These are phyloP conservation scores for Cephus spinipes DNA, from an alignment of 2,888 invertebrate species.

Conservation along the genomic window DNA sequence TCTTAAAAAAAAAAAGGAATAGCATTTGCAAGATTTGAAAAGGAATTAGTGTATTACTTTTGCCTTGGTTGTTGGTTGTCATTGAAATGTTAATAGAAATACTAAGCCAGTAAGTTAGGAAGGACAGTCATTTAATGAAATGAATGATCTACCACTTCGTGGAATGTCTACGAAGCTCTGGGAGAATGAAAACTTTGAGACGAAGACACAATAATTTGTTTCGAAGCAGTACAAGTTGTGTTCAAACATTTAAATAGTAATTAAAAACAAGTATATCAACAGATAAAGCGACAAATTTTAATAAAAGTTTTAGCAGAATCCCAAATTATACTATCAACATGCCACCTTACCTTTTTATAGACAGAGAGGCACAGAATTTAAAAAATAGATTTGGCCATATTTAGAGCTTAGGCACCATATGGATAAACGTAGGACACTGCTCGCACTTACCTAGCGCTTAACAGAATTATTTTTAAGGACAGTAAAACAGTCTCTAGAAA, in stretches of 20 bases:
- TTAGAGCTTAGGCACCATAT: background rate
- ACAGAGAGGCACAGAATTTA: constrained; percentile 11
- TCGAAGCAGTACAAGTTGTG: background rate
- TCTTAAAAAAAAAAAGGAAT: background rate
- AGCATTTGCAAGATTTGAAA: background rate
- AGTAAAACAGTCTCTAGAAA: background rate
- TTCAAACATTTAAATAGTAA: background rate
- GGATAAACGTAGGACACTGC: background rate
- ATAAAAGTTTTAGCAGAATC: background rate
- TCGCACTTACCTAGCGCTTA: background rate
- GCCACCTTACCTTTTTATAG: constrained; percentile 36
- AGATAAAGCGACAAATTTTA: background rate
- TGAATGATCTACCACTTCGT: background rate
- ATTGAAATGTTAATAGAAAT: background rate
- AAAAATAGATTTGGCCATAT: background rate
- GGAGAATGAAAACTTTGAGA: background rate
- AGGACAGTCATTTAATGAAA: background rate
- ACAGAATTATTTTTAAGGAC: background rate
- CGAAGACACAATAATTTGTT: background rate
- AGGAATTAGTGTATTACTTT: background rate
- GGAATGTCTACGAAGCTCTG: background rate
- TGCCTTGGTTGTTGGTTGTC: background rate
- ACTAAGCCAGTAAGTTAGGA: background rate
- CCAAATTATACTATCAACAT: constrained; percentile 26
- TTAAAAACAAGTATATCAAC: background rate